phyloP scores from a whole-genome alignment of 2,113 vertebrate species.

The Rhinoptilus africanus region DNA sequence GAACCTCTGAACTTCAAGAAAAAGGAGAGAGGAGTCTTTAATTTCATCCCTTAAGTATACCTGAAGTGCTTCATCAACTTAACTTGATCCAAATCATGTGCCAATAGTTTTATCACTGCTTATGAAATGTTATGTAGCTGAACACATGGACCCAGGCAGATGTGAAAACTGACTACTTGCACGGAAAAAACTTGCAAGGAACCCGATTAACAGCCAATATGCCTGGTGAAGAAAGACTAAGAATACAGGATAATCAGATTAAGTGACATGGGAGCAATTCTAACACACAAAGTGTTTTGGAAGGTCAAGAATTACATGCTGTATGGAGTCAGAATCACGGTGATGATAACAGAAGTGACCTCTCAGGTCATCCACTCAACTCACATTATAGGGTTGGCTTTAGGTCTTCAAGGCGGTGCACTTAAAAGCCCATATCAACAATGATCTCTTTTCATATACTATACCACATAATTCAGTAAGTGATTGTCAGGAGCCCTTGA shows the following conservation, averaged over 20 bases:
- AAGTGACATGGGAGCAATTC: not conserved
- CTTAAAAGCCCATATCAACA: not conserved
- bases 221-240: not conserved
- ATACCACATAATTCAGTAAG: not conserved
- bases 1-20: not conserved
- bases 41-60: not conserved
- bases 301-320: not conserved
- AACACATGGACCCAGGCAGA: not conserved
- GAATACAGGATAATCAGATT: not conserved
- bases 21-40: not conserved
- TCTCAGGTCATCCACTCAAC: not conserved
- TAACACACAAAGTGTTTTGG: not conserved
- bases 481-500: not conserved
- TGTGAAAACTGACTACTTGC: not conserved
- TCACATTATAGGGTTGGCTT: not conserved
- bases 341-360: not conserved
- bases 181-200: not conserved
- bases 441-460: not conserved
- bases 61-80: not conserved
- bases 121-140: accelerated
- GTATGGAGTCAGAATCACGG: not conserved
- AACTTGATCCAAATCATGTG: accelerated
- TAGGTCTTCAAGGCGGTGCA: not conserved
- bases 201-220: not conserved
- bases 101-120: not conserved